Evolutionary conservation across 35 echinoderm and acorn worm species (phyloP).

Genomic region (Heliocidaris tuberculata): DNA sequence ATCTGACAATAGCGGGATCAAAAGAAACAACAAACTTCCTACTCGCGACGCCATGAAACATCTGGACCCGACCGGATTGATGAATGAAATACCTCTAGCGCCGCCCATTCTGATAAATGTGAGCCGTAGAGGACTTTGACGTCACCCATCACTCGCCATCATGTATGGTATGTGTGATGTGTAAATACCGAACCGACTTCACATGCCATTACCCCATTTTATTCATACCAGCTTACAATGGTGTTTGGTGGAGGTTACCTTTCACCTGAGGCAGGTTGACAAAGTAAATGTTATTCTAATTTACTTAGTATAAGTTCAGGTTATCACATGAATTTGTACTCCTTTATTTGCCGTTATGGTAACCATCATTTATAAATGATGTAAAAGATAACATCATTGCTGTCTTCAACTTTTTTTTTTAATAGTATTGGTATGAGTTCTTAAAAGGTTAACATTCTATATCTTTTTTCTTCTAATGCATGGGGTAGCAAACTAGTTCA

Average conservation of each 20-base stretch:
- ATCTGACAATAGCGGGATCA: not conserved
- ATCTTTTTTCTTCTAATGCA: too few relatives aligned
- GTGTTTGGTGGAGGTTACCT: not conserved
- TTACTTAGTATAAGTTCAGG: not conserved
- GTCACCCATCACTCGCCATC: constrained; percentile 7
- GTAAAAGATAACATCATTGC: too few relatives aligned
- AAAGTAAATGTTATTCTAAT: constrained; percentile 11
- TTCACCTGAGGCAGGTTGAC: not conserved
- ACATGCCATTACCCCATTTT: not conserved
- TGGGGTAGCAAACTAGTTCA: too few relatives aligned
- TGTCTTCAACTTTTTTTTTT: too few relatives aligned
- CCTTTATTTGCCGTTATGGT: too few relatives aligned
- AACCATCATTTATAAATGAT: too few relatives aligned
- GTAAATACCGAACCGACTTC: not conserved
- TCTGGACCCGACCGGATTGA: not conserved
- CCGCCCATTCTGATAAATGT: not conserved
- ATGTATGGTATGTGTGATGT: constrained; percentile 17
- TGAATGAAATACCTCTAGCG: not conserved
- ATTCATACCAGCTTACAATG: not conserved
- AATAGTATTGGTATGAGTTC: too few relatives aligned
- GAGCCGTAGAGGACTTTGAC: not conserved
- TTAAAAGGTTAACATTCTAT: too few relatives aligned
- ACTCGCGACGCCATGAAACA: not conserved
- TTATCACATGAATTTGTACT: too few relatives aligned
- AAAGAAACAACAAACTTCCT: not conserved